A percentile compares a stretch with the other conserved stretches of the same genome.
Evolutionary conservation across 1,140 invertebrate species (phyloP).

Genomic region (Papilio dardanus): DNA sequence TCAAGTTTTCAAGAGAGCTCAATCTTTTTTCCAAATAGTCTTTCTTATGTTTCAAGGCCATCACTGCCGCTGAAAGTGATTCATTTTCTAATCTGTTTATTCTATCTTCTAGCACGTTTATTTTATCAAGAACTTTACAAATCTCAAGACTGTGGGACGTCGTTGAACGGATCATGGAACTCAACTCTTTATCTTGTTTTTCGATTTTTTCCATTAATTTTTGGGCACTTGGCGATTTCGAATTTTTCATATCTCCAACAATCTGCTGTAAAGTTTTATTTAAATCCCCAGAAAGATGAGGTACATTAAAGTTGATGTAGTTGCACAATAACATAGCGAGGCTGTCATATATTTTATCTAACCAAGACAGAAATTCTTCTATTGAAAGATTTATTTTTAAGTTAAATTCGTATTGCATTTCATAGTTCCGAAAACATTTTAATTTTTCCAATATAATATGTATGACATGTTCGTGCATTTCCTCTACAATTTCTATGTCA

Average conservation of each 20-base stretch:
- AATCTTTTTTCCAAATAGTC: slow-evolving; percentile 65
- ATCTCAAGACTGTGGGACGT: slow-evolving; percentile 65
- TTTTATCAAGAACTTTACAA: slow-evolving; percentile 67
- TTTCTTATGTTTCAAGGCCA: slow-evolving; percentile 66
- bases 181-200: slow-evolving; percentile 59
- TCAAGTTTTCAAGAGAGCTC: slow-evolving; percentile 61
- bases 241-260: slow-evolving; percentile 58
- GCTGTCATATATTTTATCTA: slow-evolving; percentile 70
- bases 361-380: slow-evolving; percentile 65
- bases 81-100: slow-evolving; percentile 62
- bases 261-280: slow-evolving; percentile 73
- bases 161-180: slow-evolving; percentile 61
- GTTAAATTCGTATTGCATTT: slow-evolving; percentile 58
- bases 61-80: slow-evolving; percentile 58
- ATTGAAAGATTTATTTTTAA: slow-evolving; percentile 52
- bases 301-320: slow-evolving; percentile 62
- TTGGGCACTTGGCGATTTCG: slow-evolving; percentile 50
- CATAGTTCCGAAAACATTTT: slow-evolving; percentile 61
- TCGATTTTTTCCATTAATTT: slow-evolving; percentile 62
- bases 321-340: slow-evolving; percentile 58
- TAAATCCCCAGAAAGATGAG: slow-evolving; percentile 59
- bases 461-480: slow-evolving; percentile 69
- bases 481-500: slow-evolving; percentile 74
- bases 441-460: slow-evolving; percentile 58
- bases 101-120: slow-evolving; percentile 61